A percentile compares a stretch with the other conserved stretches of the same genome.
Evolutionary conservation across 2,888 invertebrate genomes (phyloP).

Genomic region (Volucella inanis): DNA sequence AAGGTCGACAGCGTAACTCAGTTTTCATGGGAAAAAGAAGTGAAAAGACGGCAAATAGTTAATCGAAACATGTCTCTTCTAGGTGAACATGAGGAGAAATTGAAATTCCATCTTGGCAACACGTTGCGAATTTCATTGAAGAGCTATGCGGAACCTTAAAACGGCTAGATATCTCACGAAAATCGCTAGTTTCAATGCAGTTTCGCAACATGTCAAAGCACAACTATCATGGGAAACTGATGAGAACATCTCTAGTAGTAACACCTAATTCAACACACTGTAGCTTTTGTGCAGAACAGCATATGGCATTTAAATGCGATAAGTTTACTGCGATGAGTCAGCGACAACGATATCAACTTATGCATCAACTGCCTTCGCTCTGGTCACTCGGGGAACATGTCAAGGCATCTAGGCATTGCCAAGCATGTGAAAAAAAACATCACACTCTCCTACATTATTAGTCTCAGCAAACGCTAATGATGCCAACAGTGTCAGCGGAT

Average conservation of each 20-base stretch:
- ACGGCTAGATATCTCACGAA: conserved; percentile 6
- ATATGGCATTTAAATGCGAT: neutral
- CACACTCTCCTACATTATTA: neutral
- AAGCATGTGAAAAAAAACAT: neutral
- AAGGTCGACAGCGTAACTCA: neutral
- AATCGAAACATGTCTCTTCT: conserved; percentile 1
- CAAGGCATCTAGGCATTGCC: neutral
- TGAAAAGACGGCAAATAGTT: neutral
- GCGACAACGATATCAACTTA: too few relatives aligned
- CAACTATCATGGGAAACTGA: too few relatives aligned
- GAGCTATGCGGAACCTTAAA: conserved; percentile 5
- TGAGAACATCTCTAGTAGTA: too few relatives aligned
- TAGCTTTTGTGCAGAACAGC: neutral
- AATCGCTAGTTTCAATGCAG: neutral
- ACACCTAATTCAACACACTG: too few relatives aligned
- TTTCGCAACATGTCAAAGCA: too few relatives aligned
- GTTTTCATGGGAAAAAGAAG: conserved; percentile 3
- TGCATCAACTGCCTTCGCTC: neutral
- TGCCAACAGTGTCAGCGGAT: neutral
- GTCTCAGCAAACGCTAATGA: neutral
- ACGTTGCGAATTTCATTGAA: conserved; percentile 19
- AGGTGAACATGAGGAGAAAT: neutral
- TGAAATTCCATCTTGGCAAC: neutral
- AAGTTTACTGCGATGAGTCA: neutral
- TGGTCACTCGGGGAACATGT: too few relatives aligned